A percentile compares a stretch with the other conserved stretches of the same genome.
Evolutionary conservation across 2,888 invertebrate species (phyloP).

Genomic region (Caprella mutica): DNA sequence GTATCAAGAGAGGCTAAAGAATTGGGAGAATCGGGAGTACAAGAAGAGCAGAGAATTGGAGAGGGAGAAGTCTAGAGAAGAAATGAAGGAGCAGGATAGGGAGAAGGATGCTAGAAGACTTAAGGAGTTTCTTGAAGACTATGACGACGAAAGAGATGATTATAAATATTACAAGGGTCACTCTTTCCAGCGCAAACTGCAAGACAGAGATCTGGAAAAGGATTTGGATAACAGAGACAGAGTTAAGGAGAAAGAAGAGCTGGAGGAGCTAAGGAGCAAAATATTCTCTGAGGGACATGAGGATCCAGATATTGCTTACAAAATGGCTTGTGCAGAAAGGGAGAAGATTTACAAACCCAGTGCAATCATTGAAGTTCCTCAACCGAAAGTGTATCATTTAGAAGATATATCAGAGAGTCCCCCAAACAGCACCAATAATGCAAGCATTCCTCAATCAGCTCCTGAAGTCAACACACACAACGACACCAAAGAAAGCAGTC

Average conservation of each 20-base stretch:
- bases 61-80: constrained; percentile 72
- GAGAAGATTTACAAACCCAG: constrained; percentile 76
- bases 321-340: constrained; percentile 57
- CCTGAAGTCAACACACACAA: no score
- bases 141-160: constrained; percentile 96
- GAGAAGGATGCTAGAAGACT: constrained; percentile 84
- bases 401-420: constrained; percentile 7
- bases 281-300: constrained; percentile 48
- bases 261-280: constrained; percentile 67
- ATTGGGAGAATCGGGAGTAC: constrained; percentile 81
- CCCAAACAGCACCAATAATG: no score
- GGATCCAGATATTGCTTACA: constrained; percentile 55
- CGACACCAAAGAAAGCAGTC: no score
- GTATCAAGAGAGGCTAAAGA: constrained; percentile 60
- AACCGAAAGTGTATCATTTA: constrained; percentile 2
- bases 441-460: no score
- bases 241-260: constrained; percentile 73
- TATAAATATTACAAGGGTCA: constrained; percentile 92
- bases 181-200: constrained; percentile 77
- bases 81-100: constrained; percentile 71
- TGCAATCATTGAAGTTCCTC: constrained; percentile 40
- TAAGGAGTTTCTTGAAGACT: constrained; percentile 96
- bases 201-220: constrained; percentile 84
- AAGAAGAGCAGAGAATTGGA: constrained; percentile 83
- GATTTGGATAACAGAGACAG: constrained; percentile 83